These are phyloP conservation scores for Bombyx huttoni DNA, from an alignment of 2,888 invertebrate genomes.

Conservation along the genomic window DNA sequence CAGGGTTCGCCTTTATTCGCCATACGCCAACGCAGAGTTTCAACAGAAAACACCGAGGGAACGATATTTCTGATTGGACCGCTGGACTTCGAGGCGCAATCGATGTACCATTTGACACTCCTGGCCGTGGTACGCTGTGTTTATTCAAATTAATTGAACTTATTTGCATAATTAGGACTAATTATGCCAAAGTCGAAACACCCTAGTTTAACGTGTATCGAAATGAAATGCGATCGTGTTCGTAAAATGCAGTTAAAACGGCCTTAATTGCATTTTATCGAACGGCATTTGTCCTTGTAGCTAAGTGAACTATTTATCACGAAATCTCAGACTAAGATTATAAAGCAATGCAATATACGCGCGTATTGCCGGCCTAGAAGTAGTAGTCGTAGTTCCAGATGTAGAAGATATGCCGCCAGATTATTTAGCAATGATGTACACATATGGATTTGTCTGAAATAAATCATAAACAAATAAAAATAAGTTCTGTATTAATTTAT, in stretches of 20 bases:
- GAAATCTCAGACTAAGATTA: no score
- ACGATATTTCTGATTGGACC: constrained; percentile 83
- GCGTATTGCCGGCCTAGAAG: constrained; percentile 88
- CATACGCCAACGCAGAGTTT: constrained; percentile 82
- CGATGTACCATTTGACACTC: constrained; percentile 89
- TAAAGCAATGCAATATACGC: constrained; percentile 76
- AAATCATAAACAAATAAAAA: no score
- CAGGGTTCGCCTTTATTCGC: constrained; percentile 84
- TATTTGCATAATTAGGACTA: not conserved
- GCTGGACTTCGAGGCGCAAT: constrained; percentile 90
- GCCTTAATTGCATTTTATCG: not conserved
- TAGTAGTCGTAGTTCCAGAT: constrained; percentile 90
- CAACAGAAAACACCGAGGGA: constrained; percentile 84
- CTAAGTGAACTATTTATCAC: no score
- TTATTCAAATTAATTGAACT: not conserved
- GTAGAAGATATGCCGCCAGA: constrained; percentile 94
- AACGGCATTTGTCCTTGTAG: no score
- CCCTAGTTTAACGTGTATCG: not conserved
- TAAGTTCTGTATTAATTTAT: no score
- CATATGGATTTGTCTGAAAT: no score
- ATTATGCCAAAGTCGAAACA: not conserved
- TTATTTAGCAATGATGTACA: no score
- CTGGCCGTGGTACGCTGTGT: constrained; percentile 80
- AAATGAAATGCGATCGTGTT: not conserved
- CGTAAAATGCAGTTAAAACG: not conserved